These are phyloP conservation scores for Branchinecta lindahli DNA, from an alignment of 1,140 invertebrate species.

Conservation along the genomic window DNA sequence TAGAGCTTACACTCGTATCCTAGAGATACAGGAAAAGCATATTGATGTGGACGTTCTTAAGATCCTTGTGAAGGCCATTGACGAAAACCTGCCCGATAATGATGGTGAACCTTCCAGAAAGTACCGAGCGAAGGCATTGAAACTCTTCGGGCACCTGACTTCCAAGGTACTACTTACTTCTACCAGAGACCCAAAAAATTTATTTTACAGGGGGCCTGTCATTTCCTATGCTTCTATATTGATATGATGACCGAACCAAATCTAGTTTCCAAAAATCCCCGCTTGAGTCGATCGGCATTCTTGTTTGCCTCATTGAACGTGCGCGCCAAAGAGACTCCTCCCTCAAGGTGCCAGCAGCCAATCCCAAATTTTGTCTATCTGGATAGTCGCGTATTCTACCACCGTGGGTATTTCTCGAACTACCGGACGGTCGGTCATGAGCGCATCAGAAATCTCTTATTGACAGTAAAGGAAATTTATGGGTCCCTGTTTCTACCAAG, in stretches of 20 bases:
- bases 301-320: neutral
- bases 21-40: conserved; percentile 69
- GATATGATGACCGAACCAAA: too few relatives aligned
- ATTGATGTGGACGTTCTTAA: conserved; percentile 58
- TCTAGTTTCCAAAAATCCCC: neutral
- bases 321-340: too few relatives aligned
- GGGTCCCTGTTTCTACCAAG: neutral
- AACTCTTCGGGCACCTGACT: conserved; percentile 68
- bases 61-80: conserved; percentile 53
- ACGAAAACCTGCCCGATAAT: conserved; percentile 43
- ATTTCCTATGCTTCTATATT: too few relatives aligned
- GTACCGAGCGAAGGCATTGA: conserved; percentile 41
- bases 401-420: too few relatives aligned
- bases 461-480: neutral
- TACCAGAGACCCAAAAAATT: neutral
- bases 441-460: too few relatives aligned
- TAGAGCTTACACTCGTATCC: conserved; percentile 56
- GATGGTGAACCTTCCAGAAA: conserved; percentile 36
- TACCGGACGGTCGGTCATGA: too few relatives aligned
- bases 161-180: conserved; percentile 35
- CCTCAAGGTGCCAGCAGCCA: too few relatives aligned
- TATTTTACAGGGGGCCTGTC: too few relatives aligned
- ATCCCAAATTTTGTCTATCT: too few relatives aligned
- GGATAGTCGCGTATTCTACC: too few relatives aligned
- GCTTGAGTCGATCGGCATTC: neutral